phyloP scores from a whole-genome alignment of 2,113 vertebrate genomes.

The Cichladusa arquata region DNA sequence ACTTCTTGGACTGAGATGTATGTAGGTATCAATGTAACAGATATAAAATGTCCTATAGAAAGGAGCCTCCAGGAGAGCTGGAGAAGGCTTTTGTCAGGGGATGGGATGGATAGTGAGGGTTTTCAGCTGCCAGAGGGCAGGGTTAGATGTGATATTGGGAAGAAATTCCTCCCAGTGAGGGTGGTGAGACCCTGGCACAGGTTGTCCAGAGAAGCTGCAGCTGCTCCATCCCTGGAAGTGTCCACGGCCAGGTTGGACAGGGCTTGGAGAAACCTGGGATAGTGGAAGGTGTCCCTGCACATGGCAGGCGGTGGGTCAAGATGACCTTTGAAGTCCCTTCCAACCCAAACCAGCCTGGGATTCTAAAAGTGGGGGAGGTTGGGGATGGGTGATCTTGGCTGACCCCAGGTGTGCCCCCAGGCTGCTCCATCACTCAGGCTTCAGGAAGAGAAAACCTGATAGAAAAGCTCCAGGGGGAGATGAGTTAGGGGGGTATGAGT shows the following conservation, averaged over 20 bases:
- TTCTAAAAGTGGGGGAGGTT: background rate
- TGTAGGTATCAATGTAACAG: background rate
- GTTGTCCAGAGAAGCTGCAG: background rate
- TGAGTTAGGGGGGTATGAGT: background rate
- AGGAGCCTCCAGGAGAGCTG: background rate
- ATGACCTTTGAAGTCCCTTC: too few relatives aligned
- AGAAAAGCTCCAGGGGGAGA: background rate
- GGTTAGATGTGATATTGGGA: background rate
- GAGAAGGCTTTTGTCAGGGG: background rate
- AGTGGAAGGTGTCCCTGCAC: background rate
- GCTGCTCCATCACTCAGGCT: background rate
- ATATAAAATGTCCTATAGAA: background rate
- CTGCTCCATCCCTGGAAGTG: background rate
- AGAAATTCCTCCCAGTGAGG: background rate
- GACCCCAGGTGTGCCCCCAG: background rate
- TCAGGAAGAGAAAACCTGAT: background rate
- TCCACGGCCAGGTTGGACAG: background rate
- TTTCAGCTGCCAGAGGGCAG: background rate
- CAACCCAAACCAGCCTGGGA: background rate
- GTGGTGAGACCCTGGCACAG: background rate
- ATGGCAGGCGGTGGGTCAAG: background rate
- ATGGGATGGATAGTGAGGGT: background rate
- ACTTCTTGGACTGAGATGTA: background rate
- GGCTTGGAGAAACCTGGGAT: background rate
- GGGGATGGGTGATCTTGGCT: background rate